phyloP scores from a whole-genome alignment of 2,797 vertebrate species.

The Pangasius larnaudii region DNA sequence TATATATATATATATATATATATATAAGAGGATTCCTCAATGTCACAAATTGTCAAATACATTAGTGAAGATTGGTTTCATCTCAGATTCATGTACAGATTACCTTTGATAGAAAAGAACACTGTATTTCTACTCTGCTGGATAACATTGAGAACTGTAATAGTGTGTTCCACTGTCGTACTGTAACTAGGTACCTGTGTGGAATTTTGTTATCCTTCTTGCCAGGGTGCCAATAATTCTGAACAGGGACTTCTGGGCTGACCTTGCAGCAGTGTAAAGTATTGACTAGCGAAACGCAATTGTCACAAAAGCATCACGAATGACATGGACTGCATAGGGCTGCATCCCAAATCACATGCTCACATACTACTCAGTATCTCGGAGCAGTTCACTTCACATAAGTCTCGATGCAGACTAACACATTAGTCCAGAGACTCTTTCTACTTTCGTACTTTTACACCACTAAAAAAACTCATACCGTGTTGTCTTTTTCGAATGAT shows the following conservation, averaged over 20 bases:
- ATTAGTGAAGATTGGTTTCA: not conserved
- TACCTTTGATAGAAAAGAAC: not conserved
- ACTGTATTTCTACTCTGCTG: not conserved
- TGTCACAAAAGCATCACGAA: not conserved
- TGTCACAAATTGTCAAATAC: not conserved
- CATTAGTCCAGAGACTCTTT: not conserved
- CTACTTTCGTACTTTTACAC: not conserved
- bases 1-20: no score
- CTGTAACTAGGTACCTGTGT: not conserved
- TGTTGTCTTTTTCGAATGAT: not conserved
- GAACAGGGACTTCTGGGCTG: not conserved
- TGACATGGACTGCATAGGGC: not conserved
- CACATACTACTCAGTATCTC: no score
- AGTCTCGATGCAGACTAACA: not conserved
- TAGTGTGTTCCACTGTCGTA: not conserved
- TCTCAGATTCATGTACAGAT: no score
- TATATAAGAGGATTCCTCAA: not conserved
- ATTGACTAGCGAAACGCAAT: not conserved
- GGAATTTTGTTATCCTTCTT: not conserved
- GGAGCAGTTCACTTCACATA: not conserved
- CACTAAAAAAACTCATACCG: not conserved
- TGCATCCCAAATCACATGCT: not conserved
- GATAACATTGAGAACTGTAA: not conserved
- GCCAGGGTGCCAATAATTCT: not conserved
- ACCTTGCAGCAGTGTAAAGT: not conserved